Evolutionary conservation across 1,140 invertebrate species (phyloP).

Genomic region (Drosophila grimshawi): DNA sequence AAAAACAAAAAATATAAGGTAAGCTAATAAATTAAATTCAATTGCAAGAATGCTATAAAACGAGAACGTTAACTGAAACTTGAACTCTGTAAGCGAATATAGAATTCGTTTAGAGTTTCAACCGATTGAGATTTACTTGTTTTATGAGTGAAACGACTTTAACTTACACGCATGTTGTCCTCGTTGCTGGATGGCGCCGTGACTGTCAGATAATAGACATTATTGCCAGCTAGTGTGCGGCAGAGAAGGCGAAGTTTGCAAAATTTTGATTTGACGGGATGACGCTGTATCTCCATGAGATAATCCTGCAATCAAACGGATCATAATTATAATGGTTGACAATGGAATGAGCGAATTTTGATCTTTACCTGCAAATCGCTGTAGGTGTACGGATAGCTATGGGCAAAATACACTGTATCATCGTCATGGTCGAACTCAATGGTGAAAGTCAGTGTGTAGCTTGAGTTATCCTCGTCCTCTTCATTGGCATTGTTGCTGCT

Average conservation of each 20-base stretch:
- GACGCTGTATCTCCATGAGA: constrained; percentile 88
- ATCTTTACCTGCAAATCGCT: constrained; percentile 89
- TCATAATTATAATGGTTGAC: background rate
- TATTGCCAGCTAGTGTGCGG: constrained; percentile 94
- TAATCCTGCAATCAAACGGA: constrained; percentile 86
- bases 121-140: too few species aligned
- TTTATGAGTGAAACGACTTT: background rate
- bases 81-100: too few species aligned
- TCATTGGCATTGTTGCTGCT: constrained; percentile 73
- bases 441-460: constrained; percentile 96
- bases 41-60: too few species aligned
- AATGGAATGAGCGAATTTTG: background rate
- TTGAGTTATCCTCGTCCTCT: constrained; percentile 85
- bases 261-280: constrained; percentile 92
- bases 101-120: too few species aligned
- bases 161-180: constrained; percentile 82
- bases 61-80: too few species aligned
- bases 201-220: constrained; percentile 96
- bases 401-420: constrained; percentile 97
- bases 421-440: constrained; percentile 95
- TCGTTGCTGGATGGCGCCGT: constrained; percentile 89
- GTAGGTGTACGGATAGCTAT: constrained; percentile 99
- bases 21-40: too few species aligned
- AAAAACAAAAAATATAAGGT: too few species aligned
- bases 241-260: constrained; percentile 93